Conservation (phyloP, 1,140 invertebrate genomes). For the Amphibalanus amphitrite region DNA sequence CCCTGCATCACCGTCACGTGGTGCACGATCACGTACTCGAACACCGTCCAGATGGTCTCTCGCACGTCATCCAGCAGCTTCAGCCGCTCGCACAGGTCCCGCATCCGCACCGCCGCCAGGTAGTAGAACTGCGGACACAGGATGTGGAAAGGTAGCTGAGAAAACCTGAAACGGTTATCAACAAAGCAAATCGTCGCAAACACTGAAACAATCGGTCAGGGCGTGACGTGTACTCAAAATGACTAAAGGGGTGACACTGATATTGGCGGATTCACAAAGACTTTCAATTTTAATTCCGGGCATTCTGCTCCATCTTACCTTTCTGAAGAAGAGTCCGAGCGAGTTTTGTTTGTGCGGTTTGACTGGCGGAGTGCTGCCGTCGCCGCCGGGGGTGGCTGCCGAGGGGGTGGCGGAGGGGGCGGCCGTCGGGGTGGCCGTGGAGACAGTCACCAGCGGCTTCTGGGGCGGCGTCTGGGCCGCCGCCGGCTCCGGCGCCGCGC, state of each 20-base stretch:
- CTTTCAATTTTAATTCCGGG: too few species aligned
- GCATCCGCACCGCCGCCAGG: slow-evolving; percentile 69
- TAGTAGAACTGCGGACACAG: slow-evolving; percentile 68
- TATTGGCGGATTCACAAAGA: too few species aligned
- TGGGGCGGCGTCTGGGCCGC: background rate
- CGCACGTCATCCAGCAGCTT: slow-evolving; percentile 46
- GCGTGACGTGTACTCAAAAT: too few species aligned
- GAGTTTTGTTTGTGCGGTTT: slow-evolving; percentile 34
- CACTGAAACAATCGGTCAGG: too few species aligned
- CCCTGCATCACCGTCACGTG: slow-evolving; percentile 64
- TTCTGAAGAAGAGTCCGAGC: slow-evolving; percentile 54
- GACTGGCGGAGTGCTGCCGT: background rate
- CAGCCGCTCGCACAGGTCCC: slow-evolving; percentile 70
- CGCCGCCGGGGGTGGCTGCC: background rate
- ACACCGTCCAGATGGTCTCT: slow-evolving; percentile 89
- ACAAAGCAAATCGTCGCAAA: too few species aligned
- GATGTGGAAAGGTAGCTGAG: too few species aligned
- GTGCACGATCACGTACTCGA: slow-evolving; percentile 75
- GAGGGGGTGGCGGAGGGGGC: slow-evolving; percentile 21
- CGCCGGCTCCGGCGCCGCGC: background rate
- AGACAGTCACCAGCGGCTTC: slow-evolving; percentile 9
- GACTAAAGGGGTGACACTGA: too few species aligned
- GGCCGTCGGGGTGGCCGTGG: slow-evolving; percentile 28
- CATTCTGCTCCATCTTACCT: slow-evolving; percentile 28
- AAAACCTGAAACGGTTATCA: too few species aligned